Conservation (phyloP, 2,888 invertebrate species). For the Eupithecia inturbata region DNA sequence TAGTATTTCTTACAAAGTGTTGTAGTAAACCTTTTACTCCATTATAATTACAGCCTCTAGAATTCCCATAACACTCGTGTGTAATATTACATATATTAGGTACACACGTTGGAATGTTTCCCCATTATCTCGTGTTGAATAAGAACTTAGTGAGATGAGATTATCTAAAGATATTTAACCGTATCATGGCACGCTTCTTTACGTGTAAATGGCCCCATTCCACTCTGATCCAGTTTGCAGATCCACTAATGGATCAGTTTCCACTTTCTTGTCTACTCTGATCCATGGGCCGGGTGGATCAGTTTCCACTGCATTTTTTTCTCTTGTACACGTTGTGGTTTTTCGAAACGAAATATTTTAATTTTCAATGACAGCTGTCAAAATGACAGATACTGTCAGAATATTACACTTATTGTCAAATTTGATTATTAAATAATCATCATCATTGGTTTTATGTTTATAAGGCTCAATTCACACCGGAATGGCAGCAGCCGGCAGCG, state of each 20-base stretch:
- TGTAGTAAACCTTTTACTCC: conserved; percentile 13
- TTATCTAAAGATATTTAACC: neutral
- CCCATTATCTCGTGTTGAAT: neutral
- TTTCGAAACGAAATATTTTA: too few species aligned
- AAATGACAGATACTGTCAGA: too few species aligned
- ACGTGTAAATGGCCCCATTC: neutral
- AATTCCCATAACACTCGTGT: conserved; percentile 28
- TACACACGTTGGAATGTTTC: conserved; percentile 26
- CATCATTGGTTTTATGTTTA: neutral
- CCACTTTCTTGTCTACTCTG: too few species aligned
- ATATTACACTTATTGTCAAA: too few species aligned
- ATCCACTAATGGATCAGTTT: too few species aligned
- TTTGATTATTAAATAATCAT: too few species aligned
- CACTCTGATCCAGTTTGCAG: too few species aligned
- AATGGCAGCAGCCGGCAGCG: neutral
- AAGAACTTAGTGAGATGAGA: neutral
- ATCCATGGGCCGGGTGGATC: too few species aligned
- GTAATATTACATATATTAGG: conserved; percentile 23
- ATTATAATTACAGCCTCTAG: conserved; percentile 14
- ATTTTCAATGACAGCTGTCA: too few species aligned
- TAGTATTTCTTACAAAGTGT: neutral
- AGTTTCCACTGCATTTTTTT: too few species aligned
- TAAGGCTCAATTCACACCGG: neutral
- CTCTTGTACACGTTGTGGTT: too few species aligned
- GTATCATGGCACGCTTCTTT: neutral